Conservation (phyloP, 2,113 vertebrate genomes). For the Polypterus senegalus region DNA sequence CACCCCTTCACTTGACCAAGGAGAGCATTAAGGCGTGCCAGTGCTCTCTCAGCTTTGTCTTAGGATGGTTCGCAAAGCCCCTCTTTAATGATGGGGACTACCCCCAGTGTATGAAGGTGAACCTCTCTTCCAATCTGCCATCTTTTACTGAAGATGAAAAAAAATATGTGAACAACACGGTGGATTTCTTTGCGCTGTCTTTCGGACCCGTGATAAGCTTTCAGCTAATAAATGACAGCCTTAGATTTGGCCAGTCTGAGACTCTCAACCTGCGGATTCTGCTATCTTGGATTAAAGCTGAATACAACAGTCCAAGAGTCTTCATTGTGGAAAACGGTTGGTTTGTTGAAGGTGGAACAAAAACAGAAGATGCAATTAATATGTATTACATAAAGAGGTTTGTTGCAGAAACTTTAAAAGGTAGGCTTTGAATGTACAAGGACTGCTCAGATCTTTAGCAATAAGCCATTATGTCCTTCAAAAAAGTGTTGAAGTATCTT, state of each 20-base stretch:
- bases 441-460: too few species aligned
- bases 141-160: conserved; percentile 66
- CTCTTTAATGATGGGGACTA: conserved; percentile 87
- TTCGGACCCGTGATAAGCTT: conserved; percentile 86
- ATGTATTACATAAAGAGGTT: conserved; percentile 93
- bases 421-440: conserved; percentile 37
- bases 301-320: conserved; percentile 77
- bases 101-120: conserved; percentile 72
- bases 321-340: conserved; percentile 97
- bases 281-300: conserved; percentile 78
- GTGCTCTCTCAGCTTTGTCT: conserved; percentile 83
- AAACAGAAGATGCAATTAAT: conserved; percentile 79
- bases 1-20: conserved; percentile 57
- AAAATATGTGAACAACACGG: conserved; percentile 62
- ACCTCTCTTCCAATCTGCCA: conserved; percentile 68
- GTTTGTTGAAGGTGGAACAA: conserved; percentile 74
- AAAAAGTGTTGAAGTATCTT: too few species aligned
- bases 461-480: too few species aligned
- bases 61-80: conserved; percentile 92
- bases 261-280: conserved; percentile 79
- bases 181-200: conserved; percentile 91
- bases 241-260: conserved; percentile 81
- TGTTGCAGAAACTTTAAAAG: conserved; percentile 81
- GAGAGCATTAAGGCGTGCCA: conserved; percentile 68
- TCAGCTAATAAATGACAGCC: conserved; percentile 71